Evolutionary conservation across 2,113 vertebrate species (phyloP).

Genomic region (Charina bottae): DNA sequence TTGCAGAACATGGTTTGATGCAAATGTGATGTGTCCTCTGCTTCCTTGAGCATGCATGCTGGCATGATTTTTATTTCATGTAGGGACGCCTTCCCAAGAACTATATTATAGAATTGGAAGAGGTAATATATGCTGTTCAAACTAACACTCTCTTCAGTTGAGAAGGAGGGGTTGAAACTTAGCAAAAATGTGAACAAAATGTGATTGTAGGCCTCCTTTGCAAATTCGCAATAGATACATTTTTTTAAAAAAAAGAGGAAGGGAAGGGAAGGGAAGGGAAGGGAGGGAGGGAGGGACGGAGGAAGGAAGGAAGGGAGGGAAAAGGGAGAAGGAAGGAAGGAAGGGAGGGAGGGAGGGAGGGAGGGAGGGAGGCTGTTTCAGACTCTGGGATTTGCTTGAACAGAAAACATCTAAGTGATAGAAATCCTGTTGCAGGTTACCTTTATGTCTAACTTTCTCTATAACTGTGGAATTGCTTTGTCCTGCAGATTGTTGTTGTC

Average conservation of each 20-base stretch:
- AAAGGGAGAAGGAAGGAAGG: no score
- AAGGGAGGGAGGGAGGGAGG: background rate
- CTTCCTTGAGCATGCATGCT: background rate
- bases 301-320: slow-evolving; percentile 56
- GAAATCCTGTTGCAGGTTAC: background rate
- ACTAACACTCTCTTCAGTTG: background rate
- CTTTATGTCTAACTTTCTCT: background rate
- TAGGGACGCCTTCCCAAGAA: background rate
- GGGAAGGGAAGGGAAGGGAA: slow-evolving; percentile 44
- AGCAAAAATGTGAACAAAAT: background rate
- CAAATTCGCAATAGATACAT: background rate
- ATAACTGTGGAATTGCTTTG: background rate
- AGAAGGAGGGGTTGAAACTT: background rate
- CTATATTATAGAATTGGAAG: background rate
- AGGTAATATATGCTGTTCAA: background rate
- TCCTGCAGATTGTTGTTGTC: background rate
- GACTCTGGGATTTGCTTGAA: background rate
- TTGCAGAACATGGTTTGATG: background rate
- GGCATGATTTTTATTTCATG: background rate
- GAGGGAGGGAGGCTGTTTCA: background rate
- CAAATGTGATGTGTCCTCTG: background rate
- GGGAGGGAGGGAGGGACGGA: background rate
- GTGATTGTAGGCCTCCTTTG: background rate
- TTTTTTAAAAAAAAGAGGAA: background rate
- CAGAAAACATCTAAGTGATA: background rate